Evolutionary conservation across 2,797 vertebrate genomes (phyloP).

Genomic region (Sebastes hubbsi): DNA sequence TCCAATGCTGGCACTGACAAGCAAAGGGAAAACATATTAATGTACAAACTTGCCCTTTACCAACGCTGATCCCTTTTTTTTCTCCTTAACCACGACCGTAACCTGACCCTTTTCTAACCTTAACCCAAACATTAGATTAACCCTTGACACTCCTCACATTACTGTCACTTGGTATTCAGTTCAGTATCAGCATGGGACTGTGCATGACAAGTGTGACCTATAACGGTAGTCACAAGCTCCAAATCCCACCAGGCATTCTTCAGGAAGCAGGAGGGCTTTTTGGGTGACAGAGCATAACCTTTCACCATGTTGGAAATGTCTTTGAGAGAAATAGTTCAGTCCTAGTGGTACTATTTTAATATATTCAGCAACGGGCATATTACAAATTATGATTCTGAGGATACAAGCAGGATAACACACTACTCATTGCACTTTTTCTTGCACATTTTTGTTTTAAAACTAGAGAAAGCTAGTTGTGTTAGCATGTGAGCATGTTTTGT

Average conservation of each 20-base stretch:
- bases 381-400: neutral
- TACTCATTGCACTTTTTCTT: neutral
- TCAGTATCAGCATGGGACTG: conserved; percentile 12
- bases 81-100: neutral
- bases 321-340: neutral
- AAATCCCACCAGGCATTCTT: neutral
- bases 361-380: neutral
- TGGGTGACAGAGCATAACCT: neutral
- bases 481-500: too few species aligned
- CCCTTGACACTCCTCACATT: conserved; percentile 12
- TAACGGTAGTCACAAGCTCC: neutral
- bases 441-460: neutral
- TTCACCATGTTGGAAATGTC: neutral
- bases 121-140: conserved; percentile 21
- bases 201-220: conserved; percentile 16
- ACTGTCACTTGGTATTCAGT: conserved; percentile 22
- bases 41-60: neutral
- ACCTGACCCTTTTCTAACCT: conserved; percentile 4
- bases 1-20: neutral
- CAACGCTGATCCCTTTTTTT: neutral
- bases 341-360: neutral
- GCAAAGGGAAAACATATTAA: neutral
- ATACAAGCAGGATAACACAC: neutral
- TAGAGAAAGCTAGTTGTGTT: neutral
- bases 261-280: neutral